These are phyloP conservation scores for rabbit (Oryctolagus cuniculus) DNA, from an alignment of 2,113 vertebrate genomes.

Conservation along the genomic window DNA sequence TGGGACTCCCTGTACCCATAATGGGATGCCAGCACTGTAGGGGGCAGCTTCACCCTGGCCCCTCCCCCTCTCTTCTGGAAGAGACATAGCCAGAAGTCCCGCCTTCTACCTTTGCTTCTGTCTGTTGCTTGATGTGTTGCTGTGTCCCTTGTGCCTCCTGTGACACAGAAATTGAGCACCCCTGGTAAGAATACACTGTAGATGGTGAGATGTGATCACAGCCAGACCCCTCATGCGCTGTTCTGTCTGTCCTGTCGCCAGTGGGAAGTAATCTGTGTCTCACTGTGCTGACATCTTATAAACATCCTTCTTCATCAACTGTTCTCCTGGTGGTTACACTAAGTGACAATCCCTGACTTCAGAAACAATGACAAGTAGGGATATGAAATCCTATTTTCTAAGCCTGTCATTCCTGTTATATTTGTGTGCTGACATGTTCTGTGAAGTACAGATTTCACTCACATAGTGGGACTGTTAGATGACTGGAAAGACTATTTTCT, in stretches of 20 bases:
- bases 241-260: neutral
- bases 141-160: neutral
- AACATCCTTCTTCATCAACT: neutral
- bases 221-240: accelerated
- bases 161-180: neutral
- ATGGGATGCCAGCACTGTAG: too few species aligned
- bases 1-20: too few species aligned
- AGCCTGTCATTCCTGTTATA: neutral
- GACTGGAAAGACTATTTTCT: neutral
- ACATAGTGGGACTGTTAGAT: neutral
- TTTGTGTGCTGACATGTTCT: conserved; percentile 18
- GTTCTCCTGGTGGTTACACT: neutral
- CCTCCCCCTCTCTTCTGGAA: neutral
- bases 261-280: neutral
- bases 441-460: neutral
- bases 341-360: neutral
- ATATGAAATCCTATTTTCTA: neutral
- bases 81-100: neutral
- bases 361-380: neutral
- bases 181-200: neutral
- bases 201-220: neutral
- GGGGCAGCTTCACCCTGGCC: too few species aligned
- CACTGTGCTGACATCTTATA: accelerated
- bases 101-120: neutral
- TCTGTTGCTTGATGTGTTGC: neutral